Conservation (phyloP, 2,888 invertebrate species). For the Ectobius pallidus region DNA sequence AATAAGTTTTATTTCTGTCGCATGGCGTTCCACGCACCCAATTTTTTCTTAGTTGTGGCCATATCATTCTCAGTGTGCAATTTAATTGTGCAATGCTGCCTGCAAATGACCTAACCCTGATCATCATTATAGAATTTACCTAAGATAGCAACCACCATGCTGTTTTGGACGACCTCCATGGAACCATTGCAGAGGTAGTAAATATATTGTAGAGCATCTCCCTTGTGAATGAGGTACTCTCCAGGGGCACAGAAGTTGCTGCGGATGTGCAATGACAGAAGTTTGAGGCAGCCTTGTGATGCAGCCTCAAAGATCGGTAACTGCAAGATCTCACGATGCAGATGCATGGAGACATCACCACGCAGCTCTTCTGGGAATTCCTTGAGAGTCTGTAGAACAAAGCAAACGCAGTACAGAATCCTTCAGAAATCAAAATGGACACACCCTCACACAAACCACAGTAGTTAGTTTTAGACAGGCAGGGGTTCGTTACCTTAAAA, state of each 20-base stretch:
- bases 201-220: constrained; percentile 91
- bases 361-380: constrained; percentile 96
- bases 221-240: constrained; percentile 92
- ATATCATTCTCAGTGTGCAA: too few relatives aligned
- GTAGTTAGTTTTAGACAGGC: too few relatives aligned
- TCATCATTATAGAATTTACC: constrained; percentile 71
- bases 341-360: constrained; percentile 94
- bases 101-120: too few relatives aligned
- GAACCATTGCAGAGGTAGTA: constrained; percentile 97
- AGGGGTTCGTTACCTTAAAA: too few relatives aligned
- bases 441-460: background rate
- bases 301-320: constrained; percentile 94
- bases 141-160: constrained; percentile 95
- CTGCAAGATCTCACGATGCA: constrained; percentile 92
- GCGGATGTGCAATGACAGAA: constrained; percentile 89
- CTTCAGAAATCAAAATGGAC: background rate
- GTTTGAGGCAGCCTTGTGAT: constrained; percentile 92
- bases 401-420: too few relatives aligned
- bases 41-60: too few relatives aligned
- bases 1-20: too few relatives aligned
- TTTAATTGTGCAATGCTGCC: too few relatives aligned
- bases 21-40: too few relatives aligned
- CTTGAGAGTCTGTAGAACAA: constrained; percentile 77
- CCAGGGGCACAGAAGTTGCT: constrained; percentile 97
- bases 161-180: constrained; percentile 96